A percentile compares a stretch with the other conserved stretches of the same genome.
Conservation (phyloP, 2,888 invertebrate species). For the Papilio demoleus region DNA sequence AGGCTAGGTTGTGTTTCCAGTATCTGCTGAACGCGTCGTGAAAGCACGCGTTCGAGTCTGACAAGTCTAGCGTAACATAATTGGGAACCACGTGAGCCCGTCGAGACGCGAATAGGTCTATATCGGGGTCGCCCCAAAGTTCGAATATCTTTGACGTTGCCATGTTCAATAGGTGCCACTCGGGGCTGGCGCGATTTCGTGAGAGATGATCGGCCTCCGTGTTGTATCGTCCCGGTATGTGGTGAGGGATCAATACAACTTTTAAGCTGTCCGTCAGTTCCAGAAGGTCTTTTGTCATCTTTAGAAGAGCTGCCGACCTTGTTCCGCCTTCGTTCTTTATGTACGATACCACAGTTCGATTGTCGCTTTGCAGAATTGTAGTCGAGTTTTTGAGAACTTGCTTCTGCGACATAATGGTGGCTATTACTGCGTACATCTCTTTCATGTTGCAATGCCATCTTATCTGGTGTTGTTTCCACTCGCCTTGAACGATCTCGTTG, state of each 20-base stretch:
- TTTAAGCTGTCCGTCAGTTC: slow-evolving; percentile 39
- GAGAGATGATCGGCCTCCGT: not conserved
- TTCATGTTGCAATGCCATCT: slow-evolving; percentile 44
- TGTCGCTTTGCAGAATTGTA: slow-evolving; percentile 47
- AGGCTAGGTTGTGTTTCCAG: slow-evolving; percentile 42
- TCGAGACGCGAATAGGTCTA: slow-evolving; percentile 47
- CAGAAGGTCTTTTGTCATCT: slow-evolving; percentile 41
- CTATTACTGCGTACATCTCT: slow-evolving; percentile 44
- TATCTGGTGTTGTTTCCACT: slow-evolving; percentile 34
- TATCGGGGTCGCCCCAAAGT: slow-evolving; percentile 44
- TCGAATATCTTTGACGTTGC: slow-evolving; percentile 42
- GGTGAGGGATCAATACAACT: slow-evolving; percentile 40
- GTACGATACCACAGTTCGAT: slow-evolving; percentile 45
- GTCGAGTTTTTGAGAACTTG: slow-evolving; percentile 25
- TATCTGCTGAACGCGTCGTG: slow-evolving; percentile 45
- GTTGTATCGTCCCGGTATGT: slow-evolving; percentile 48
- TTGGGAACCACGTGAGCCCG: slow-evolving; percentile 43
- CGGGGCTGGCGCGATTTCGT: slow-evolving; percentile 26
- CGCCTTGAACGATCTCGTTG: slow-evolving; percentile 30
- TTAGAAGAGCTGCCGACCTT: slow-evolving; percentile 40
- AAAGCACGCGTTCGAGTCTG: slow-evolving; percentile 44
- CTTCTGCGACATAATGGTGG: slow-evolving; percentile 31
- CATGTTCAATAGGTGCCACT: slow-evolving; percentile 44
- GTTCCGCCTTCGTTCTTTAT: slow-evolving; percentile 49
- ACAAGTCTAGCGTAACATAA: slow-evolving; percentile 44